Base-by-base conservation (phyloP, 2,797 vertebrate genomes). In the Botia kubotai region DNA sequence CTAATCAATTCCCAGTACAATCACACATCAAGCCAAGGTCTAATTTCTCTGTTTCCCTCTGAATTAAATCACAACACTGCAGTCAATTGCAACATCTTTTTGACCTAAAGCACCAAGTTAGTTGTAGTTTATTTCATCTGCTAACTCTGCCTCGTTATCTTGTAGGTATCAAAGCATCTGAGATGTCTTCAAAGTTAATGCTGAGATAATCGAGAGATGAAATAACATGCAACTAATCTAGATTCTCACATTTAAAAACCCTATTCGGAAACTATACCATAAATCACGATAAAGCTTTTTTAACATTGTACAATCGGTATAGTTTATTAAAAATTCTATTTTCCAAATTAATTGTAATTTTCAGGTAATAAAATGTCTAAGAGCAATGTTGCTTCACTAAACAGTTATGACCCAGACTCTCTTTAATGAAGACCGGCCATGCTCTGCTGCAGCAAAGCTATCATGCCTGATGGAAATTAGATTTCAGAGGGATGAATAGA, bases 401-500 rank as follows among this genome's bases (percentile, higher is more conserved):
- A 55, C 77, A 29, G 2, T 13, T 78, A 63, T 73, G 33, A 21
- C 48, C 58, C 8, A 72, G 70, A 58, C 84, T 58, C 82, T 83
- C 43, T 86, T 58, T 21, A 83, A 78, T 76, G 69, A 72, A 76
- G 71, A 77, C 82, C 71, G 29, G 58, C 74, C 63, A 60, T 46
- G 63, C 83, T 85, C 79, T 73, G 23, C 80, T 73, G 33, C 85
- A 80, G 81, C 75, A 87, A 84, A 83, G 62, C 65, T 77, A 87
- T 89, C 84, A 86, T 87, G 84, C 86, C 87, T 86, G 91, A 90
- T 82, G 87, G 86, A 90, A 90, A 92, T 90, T 85, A 86, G 82
- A 90, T 90, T 90, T 84, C 85, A 83, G 74, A 83, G 62, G 84
- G 77, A 88, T 81, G 86, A 86, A 88, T 86, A 87, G 86, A 87